phyloP scores from a whole-genome alignment of 2,113 vertebrate genomes.

The Engraulis encrasicolus region DNA sequence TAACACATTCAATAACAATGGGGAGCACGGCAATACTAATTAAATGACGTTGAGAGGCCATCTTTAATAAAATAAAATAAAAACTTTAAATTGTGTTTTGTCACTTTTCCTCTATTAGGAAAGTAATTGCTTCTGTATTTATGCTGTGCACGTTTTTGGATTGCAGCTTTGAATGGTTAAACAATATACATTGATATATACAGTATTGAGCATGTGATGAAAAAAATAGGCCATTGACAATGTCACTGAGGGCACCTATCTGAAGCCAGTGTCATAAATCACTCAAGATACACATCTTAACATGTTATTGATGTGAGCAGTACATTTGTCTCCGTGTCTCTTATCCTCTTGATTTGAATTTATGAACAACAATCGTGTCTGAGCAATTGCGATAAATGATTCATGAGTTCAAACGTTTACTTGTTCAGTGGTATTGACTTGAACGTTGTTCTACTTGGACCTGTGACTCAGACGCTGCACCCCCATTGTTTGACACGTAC shows the following conservation, averaged over 20 bases:
- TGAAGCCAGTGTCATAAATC: background rate
- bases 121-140: background rate
- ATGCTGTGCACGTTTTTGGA: slow-evolving; percentile 10
- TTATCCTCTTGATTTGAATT: background rate
- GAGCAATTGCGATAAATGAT: background rate
- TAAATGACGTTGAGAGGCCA: too few species aligned
- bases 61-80: too few species aligned
- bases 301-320: background rate
- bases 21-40: too few species aligned
- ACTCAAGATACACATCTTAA: background rate
- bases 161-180: background rate
- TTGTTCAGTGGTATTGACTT: slow-evolving; percentile 11
- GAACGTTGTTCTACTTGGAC: background rate
- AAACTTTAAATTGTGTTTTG: background rate
- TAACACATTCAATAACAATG: too few species aligned
- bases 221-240: background rate
- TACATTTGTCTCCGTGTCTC: background rate
- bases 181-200: background rate
- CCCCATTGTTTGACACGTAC: background rate
- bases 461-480: background rate
- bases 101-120: background rate
- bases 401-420: background rate
- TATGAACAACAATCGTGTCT: background rate
- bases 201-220: background rate
- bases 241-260: background rate